Base-by-base conservation (phyloP, 2,888 invertebrate species). In the Adelphocoris suturalis region DNA sequence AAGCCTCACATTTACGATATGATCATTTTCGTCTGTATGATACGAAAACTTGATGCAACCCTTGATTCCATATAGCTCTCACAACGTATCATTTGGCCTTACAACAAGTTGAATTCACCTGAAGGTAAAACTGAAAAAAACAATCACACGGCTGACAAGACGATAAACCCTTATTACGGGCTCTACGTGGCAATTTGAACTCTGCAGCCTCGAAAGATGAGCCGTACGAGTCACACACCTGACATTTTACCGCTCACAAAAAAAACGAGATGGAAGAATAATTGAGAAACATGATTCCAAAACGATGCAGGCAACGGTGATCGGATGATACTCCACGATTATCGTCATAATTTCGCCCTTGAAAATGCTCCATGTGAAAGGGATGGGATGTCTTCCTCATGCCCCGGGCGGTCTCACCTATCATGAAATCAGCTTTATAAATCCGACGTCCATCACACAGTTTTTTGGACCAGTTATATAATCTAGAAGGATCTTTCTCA, bases 371-470 rank as follows among this genome's bases (percentile, higher is more conserved):
- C 68, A 68, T 23, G 68, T 68, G 68, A 68, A 68, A 68, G 68
- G 68, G 23, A 68, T 23, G 7, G 23, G 68, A 68, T 68, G 68
- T 68, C 68, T 68, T 68, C 68, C 68, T 68, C 68, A 68, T 68
- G 68, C 68, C 68, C 68, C 68, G 23, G 68, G 68, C 68, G 68
- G 68, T 68, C 13, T 68, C 68, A 68, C 68, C 68, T 68, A 68
- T 68, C 68, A 68, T 68, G 68, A 9, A 68, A 68, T 68, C 68
- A 23, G 4, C 23, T 68, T 61, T 68, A 52, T 23, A 23, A 68
- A 68, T 68, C 68, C 68, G 23, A 68, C 68, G 19, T 68, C 27
- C 68, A 68, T 68, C 23, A 23, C 11, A 68, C 68, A 27, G 23
- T 37, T 68, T 68, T 23, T 23, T 23, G 68, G 12, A 68, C 68